A percentile compares a stretch with the other conserved stretches of the same genome.
Conservation (phyloP, 2,888 invertebrate genomes). For the Cosmia trapezina region DNA sequence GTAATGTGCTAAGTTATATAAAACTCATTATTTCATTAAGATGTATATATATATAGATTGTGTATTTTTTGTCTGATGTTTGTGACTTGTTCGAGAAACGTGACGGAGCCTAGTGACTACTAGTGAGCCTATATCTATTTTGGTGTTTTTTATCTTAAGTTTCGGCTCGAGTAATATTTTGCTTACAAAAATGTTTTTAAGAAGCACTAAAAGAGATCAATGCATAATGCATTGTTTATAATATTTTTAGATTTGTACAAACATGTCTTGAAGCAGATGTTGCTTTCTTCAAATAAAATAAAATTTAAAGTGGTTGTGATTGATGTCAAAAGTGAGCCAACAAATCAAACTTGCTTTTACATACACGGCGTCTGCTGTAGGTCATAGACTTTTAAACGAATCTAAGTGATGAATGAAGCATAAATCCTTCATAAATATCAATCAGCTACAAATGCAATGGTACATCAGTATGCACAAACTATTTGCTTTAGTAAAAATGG, state of each 20-base stretch:
- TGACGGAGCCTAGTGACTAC: constrained; percentile 14
- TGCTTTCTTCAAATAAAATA: constrained; percentile 43
- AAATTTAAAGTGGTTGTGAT: constrained; percentile 47
- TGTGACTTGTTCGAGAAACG: constrained; percentile 35
- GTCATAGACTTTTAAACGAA: constrained; percentile 34
- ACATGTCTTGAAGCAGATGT: constrained; percentile 32
- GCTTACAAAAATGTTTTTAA: constrained; percentile 12
- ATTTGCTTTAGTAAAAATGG: constrained; percentile 47
- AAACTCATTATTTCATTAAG: constrained; percentile 52
- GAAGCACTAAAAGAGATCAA: constrained; percentile 3
- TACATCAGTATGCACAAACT: constrained; percentile 39
- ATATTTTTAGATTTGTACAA: constrained; percentile 26
- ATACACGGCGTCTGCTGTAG: constrained; percentile 29
- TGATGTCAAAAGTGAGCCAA: constrained; percentile 42
- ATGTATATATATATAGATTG: constrained; percentile 39
- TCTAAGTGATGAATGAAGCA: constrained; percentile 21
- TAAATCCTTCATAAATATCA: constrained; percentile 36
- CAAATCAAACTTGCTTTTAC: constrained; percentile 41
- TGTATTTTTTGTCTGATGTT: constrained; percentile 23
- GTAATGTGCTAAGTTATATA: constrained; percentile 41
- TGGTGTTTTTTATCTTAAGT: constrained; percentile 3
- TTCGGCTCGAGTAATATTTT: constrained; percentile 9
- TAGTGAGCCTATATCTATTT: constrained; percentile 14
- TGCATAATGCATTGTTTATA: constrained; percentile 44
- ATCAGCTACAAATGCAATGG: constrained; percentile 41